Evolutionary conservation across 2,113 vertebrate genomes (phyloP).

Genomic region (Halichoerus grypus): DNA sequence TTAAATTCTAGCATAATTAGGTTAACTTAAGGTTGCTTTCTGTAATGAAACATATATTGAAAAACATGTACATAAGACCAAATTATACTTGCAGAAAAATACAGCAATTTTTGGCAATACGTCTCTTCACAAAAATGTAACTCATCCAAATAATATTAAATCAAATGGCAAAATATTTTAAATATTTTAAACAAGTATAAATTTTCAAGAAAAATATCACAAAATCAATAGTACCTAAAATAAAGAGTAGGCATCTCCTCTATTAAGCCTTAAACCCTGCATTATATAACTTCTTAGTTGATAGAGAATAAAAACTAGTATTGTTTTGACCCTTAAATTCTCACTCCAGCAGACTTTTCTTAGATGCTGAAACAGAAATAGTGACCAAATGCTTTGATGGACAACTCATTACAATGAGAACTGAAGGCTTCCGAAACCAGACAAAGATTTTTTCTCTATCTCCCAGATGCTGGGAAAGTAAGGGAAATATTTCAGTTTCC

Average conservation of each 20-base stretch:
- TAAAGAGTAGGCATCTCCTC: slow-evolving; percentile 6
- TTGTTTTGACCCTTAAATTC: slow-evolving; percentile 57
- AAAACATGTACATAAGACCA: not conserved
- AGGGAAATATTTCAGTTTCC: slow-evolving; percentile 24
- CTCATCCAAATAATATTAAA: slow-evolving; percentile 7
- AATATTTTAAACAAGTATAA: slow-evolving; percentile 52
- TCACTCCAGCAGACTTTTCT: slow-evolving; percentile 6
- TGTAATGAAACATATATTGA: not conserved
- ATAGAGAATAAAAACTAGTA: slow-evolving; percentile 48
- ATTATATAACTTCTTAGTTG: slow-evolving; percentile 37
- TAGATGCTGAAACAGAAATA: slow-evolving; percentile 64
- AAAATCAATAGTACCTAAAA: not conserved
- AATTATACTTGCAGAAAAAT: slow-evolving; percentile 8
- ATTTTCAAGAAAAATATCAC: slow-evolving; percentile 3
- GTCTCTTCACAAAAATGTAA: slow-evolving; percentile 53
- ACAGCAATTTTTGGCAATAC: not conserved
- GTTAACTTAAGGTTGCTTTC: not conserved
- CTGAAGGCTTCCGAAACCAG: slow-evolving; percentile 45
- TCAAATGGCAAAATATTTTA: slow-evolving; percentile 39
- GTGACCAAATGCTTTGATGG: slow-evolving; percentile 45
- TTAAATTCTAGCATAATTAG: slow-evolving; percentile 44
- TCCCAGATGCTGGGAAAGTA: slow-evolving; percentile 42
- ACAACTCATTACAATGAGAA: slow-evolving; percentile 64
- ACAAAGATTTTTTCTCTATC: slow-evolving; percentile 63
- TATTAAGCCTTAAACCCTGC: not conserved